A percentile compares a stretch with the other conserved stretches of the same genome.
phyloP scores from a whole-genome alignment of 2,797 vertebrate species.

The Spheniscus humboldti region DNA sequence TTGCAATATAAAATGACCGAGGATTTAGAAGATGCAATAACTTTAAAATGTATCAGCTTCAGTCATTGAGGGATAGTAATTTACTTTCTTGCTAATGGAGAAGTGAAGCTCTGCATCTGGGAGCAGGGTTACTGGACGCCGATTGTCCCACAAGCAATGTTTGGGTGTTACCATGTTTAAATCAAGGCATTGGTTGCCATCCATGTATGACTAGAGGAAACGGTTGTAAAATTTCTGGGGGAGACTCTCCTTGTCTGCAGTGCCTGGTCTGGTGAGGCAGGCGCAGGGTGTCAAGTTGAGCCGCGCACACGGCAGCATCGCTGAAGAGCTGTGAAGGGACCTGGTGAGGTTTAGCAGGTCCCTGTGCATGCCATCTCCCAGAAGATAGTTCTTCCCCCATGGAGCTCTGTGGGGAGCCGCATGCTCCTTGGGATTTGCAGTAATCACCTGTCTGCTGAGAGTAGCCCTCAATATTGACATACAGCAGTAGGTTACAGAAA shows the following conservation, averaged over 20 bases:
- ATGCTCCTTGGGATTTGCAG: neutral
- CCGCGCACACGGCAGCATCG: fast-evolving
- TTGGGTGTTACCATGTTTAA: neutral
- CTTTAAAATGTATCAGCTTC: neutral
- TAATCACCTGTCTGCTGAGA: neutral
- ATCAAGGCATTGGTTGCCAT: no score
- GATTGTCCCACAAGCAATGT: neutral
- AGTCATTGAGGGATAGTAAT: neutral
- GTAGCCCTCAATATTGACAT: neutral
- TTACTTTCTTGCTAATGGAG: neutral
- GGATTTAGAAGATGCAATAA: neutral
- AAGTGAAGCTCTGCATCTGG: neutral
- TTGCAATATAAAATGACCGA: neutral
- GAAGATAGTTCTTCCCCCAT: neutral
- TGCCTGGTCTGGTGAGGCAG: neutral
- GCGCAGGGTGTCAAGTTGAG: fast-evolving
- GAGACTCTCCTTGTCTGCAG: neutral
- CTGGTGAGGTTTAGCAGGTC: neutral
- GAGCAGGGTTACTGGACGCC: neutral
- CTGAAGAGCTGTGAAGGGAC: neutral
- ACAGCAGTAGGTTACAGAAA: neutral
- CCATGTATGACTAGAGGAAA: neutral
- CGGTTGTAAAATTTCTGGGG: neutral
- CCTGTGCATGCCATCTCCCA: neutral
- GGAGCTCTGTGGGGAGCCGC: neutral